phyloP scores from a whole-genome alignment of 2,113 vertebrate species.

The Channa argus region DNA sequence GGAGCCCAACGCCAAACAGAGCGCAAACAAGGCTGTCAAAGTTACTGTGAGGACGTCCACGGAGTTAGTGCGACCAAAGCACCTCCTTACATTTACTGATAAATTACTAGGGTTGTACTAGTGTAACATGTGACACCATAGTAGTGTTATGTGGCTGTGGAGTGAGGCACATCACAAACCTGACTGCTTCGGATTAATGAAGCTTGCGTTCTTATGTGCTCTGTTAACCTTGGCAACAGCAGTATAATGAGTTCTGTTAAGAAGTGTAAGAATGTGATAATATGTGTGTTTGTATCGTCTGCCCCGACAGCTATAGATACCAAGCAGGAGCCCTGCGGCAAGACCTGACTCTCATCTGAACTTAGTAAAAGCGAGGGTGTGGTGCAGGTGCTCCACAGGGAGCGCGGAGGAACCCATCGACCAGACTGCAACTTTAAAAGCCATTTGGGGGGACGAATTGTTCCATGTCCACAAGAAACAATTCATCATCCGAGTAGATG shows the following conservation, averaged over 20 bases:
- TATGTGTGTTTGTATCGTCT: conserved; percentile 28
- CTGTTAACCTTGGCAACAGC: conserved; percentile 64
- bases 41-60: conserved; percentile 27
- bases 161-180: conserved; percentile 58
- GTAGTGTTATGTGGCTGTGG: neutral
- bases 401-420: conserved; percentile 10
- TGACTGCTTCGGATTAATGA: conserved; percentile 55
- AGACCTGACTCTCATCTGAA: conserved; percentile 9
- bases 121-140: neutral
- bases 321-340: conserved; percentile 22
- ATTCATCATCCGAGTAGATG: neutral
- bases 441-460: neutral
- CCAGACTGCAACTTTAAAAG: neutral
- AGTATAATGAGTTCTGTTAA: conserved; percentile 49
- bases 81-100: conserved; percentile 18
- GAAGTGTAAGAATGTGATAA: conserved; percentile 2
- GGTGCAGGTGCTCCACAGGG: conserved; percentile 26
- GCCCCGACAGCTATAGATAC: conserved; percentile 15
- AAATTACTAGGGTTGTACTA: neutral
- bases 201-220: conserved; percentile 62
- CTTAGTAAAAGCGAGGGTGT: conserved; percentile 53
- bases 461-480: neutral
- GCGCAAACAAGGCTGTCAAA: conserved; percentile 44
- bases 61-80: conserved; percentile 20
- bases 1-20: conserved; percentile 32